Evolutionary conservation across 92 coral and sea anemone species (phyloP).

Genomic region (Zoanthus sansibaricus): DNA sequence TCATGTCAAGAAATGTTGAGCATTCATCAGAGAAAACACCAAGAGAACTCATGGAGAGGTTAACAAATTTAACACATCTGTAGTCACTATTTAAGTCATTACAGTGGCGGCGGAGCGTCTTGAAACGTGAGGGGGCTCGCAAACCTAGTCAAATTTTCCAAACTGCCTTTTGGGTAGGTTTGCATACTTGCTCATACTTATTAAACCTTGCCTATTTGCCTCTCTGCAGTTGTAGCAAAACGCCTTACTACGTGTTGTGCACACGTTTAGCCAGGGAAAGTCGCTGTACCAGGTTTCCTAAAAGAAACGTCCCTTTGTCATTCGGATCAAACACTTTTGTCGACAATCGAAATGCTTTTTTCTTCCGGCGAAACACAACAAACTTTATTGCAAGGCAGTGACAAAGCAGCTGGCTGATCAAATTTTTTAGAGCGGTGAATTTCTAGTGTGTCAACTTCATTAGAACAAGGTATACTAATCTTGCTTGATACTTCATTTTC

Average conservation of each 20-base stretch:
- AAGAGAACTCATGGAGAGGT: too few species aligned
- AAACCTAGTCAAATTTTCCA: too few species aligned
- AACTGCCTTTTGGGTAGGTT: neutral
- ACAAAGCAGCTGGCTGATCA: neutral
- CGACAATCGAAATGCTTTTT: neutral
- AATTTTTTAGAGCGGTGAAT: neutral
- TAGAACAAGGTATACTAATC: too few species aligned
- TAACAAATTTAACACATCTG: too few species aligned
- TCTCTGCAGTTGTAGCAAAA: neutral
- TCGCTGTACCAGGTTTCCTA: neutral
- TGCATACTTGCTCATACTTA: constrained; percentile 1
- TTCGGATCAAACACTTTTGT: neutral
- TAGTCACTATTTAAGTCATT: too few species aligned
- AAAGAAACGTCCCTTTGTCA: neutral
- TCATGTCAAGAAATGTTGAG: too few species aligned
- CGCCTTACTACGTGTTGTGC: neutral
- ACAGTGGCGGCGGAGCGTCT: too few species aligned
- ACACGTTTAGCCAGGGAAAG: neutral
- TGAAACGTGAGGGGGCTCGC: too few species aligned
- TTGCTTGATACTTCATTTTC: constrained; percentile 1
- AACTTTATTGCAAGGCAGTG: neutral
- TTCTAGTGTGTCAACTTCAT: too few species aligned
- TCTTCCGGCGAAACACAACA: neutral
- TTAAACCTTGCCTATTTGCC: constrained; percentile 8
- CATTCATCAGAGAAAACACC: too few species aligned